Evolutionary conservation across 2,888 invertebrate species (phyloP).

Genomic region (Conchocele bisecta): DNA sequence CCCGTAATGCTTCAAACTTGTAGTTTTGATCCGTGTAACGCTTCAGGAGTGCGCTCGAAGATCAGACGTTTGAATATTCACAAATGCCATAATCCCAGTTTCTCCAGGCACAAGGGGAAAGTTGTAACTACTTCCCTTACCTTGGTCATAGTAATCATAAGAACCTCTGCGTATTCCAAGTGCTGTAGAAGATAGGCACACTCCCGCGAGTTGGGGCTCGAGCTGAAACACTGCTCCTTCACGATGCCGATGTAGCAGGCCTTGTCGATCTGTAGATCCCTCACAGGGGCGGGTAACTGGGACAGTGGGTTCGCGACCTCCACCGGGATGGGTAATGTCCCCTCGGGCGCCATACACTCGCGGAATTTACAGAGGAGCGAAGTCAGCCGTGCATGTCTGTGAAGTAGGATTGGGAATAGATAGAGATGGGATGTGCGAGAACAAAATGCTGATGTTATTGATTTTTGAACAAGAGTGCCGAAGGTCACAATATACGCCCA

Average conservation of each 20-base stretch:
- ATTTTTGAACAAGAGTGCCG: too few relatives aligned
- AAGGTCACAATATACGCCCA: too few relatives aligned
- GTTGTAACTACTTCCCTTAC: too few relatives aligned
- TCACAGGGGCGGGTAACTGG: conserved; percentile 50
- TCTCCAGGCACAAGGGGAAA: too few relatives aligned
- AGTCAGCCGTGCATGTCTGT: conserved; percentile 78
- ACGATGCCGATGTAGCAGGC: conserved; percentile 80
- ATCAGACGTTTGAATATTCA: too few relatives aligned
- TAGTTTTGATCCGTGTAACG: too few relatives aligned
- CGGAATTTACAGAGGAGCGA: conserved; percentile 77
- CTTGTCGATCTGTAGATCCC: conserved; percentile 63
- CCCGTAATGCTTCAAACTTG: too few relatives aligned
- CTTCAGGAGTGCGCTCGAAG: too few relatives aligned
- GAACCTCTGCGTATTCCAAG: conserved; percentile 86
- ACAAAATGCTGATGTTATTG: too few relatives aligned
- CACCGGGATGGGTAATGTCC: conserved; percentile 44
- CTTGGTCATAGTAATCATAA: conserved; percentile 81
- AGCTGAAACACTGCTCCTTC: conserved; percentile 82
- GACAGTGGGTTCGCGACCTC: conserved; percentile 75
- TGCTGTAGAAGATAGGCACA: conserved; percentile 86
- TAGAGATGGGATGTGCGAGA: not conserved
- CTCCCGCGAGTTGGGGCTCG: conserved; percentile 83
- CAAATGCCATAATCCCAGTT: too few relatives aligned
- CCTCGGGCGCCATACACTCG: conserved; percentile 40
- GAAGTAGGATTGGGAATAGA: not conserved